These are phyloP conservation scores for Zaprionus africanus DNA, from an alignment of 1,140 invertebrate species.

Conservation along the genomic window DNA sequence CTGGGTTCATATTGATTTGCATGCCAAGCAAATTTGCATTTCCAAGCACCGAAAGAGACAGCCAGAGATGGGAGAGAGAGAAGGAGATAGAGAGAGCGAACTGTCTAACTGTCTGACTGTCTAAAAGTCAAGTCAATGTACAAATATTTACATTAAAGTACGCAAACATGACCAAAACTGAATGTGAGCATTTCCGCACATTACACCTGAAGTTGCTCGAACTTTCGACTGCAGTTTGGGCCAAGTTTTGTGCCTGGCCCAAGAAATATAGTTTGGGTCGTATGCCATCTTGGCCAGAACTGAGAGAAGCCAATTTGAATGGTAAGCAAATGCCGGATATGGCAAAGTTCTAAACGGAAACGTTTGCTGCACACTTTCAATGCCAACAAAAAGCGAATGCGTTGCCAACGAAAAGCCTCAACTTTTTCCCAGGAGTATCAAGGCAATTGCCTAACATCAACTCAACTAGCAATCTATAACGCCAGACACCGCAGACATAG, in stretches of 20 bases:
- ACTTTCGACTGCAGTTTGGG: neutral
- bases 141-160: slow-evolving; percentile 66
- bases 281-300: slow-evolving; percentile 22
- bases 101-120: slow-evolving; percentile 21
- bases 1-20: slow-evolving; percentile 46
- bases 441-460: slow-evolving; percentile 35
- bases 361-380: slow-evolving; percentile 61
- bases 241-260: slow-evolving; percentile 3
- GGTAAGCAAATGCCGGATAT: slow-evolving; percentile 69
- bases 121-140: slow-evolving; percentile 47
- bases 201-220: slow-evolving; percentile 61
- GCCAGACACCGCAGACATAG: slow-evolving; percentile 15
- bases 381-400: slow-evolving; percentile 34
- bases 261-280: slow-evolving; percentile 24
- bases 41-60: neutral
- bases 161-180: slow-evolving; percentile 51
- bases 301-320: slow-evolving; percentile 57
- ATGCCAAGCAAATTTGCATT: slow-evolving; percentile 52
- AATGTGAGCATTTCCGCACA: slow-evolving; percentile 68
- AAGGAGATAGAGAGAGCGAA: no score
- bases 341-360: slow-evolving; percentile 67
- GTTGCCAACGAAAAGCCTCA: slow-evolving; percentile 30
- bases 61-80: neutral
- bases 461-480: slow-evolving; percentile 50
- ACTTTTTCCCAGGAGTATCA: slow-evolving; percentile 4